These are phyloP conservation scores for Strigamia maritima DNA, from an alignment of 2,888 invertebrate genomes.

Conservation along the genomic window DNA sequence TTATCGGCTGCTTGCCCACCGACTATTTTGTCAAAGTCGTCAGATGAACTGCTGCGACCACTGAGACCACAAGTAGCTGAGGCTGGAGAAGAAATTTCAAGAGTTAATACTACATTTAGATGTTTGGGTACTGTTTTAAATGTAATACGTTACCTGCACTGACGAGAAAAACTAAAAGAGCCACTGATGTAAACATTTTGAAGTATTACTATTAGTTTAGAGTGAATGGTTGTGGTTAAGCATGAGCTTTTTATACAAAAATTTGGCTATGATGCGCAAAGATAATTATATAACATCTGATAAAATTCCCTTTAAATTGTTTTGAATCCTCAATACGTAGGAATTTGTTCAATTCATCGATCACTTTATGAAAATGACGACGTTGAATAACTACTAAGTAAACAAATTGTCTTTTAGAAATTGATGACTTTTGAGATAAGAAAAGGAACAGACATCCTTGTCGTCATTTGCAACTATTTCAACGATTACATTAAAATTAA, in stretches of 20 bases:
- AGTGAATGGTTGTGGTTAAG: background rate
- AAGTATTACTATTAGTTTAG: background rate
- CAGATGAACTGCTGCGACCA: background rate
- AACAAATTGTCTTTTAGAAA: background rate
- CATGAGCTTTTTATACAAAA: background rate
- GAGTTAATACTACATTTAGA: background rate
- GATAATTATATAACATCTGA: background rate
- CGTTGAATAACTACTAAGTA: background rate
- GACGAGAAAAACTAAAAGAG: background rate
- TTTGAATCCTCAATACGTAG: background rate
- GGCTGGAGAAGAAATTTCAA: background rate
- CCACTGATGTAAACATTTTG: background rate
- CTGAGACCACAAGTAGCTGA: background rate
- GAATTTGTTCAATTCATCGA: background rate
- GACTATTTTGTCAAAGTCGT: slow-evolving; percentile 9
- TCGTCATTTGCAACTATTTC: too few relatives aligned
- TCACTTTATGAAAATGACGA: background rate
- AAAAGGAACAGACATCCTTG: too few relatives aligned
- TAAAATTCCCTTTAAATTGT: background rate
- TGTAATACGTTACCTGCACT: background rate
- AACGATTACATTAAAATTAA: too few relatives aligned
- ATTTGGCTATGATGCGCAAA: background rate
- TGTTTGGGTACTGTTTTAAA: background rate
- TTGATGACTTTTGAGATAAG: background rate
- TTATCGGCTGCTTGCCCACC: slow-evolving; percentile 26